Base-by-base conservation (phyloP, 2,888 invertebrate genomes). In the Tetragnatha montana region DNA sequence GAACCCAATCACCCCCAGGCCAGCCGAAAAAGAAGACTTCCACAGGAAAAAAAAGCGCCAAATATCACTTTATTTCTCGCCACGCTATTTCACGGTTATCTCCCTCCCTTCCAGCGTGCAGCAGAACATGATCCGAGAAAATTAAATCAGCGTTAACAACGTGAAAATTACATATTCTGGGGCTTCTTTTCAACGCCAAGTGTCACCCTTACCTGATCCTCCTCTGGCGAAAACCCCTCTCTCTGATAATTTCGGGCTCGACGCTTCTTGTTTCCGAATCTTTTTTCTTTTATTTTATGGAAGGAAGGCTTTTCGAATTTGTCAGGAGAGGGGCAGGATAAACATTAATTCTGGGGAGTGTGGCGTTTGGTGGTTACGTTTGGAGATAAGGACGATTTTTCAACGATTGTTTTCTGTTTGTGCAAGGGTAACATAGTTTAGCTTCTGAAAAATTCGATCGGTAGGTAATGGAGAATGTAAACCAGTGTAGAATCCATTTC, bases 111-210 rank as follows among this genome's bases (percentile, higher is more conserved):
- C 19, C 68, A 22, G 22, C 78, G 73, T 2, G 4, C n/a, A 74
- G 80, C 17, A n/a, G 86, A 86, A 86, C 86, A 86, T 80, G 86
- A 86, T 86, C 86, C 14, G 68, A n/a, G 86, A 80, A 86, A 80
- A 86, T 86, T 86, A 86, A 86, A 86, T 86, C 86, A 86, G 74
- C 80, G 80, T 86, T 86, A 86, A 86, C 86, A 86, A 86, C 74
- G 80, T 22, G 80, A 86, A 86, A 86, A 86, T 86, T 86, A 81
- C 86, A 86, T 74, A 86, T 86, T 81, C 80, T 69, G 68, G 68
- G 74, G 47, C 14, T 1, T n/a, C 75, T 3, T 51, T 35, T 7
- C 80, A 60, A 14, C 49, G 50, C 74, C 74, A 86, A 86, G 68
- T 86, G 86, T 86, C 86, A 81, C 80, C 71, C 60, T 17, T 60